A percentile compares a stretch with the other conserved stretches of the same genome.
Conservation (phyloP, 1,140 invertebrate species). For the Diabrotica undecimpunctata region DNA sequence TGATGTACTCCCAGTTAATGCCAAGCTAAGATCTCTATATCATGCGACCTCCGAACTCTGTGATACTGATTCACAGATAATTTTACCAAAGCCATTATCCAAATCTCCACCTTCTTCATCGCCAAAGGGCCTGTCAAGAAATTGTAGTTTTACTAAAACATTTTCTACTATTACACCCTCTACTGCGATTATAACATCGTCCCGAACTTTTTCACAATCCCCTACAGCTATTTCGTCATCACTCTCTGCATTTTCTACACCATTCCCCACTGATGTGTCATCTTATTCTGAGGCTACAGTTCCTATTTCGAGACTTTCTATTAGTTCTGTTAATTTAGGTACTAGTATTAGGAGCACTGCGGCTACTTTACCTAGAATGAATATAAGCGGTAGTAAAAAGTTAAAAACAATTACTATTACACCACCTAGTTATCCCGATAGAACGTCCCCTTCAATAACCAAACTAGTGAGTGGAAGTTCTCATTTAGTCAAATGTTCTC, state of each 20-base stretch:
- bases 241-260: neutral
- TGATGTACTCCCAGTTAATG: slow-evolving; percentile 53
- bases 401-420: neutral
- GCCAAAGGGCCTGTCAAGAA: slow-evolving; percentile 37
- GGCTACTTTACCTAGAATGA: slow-evolving; percentile 5
- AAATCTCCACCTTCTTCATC: slow-evolving; percentile 34
- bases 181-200: slow-evolving; percentile 15
- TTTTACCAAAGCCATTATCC: slow-evolving; percentile 24
- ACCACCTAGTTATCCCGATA: slow-evolving; percentile 17
- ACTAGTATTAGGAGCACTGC: slow-evolving; percentile 14
- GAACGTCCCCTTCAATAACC: neutral
- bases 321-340: slow-evolving; percentile 10
- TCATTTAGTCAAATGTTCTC: slow-evolving; percentile 30
- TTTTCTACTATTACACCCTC: slow-evolving; percentile 30
- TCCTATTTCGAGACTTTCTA: slow-evolving; percentile 19
- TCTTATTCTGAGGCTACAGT: slow-evolving; percentile 12
- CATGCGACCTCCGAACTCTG: slow-evolving; percentile 35
- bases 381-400: neutral
- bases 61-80: slow-evolving; percentile 21
- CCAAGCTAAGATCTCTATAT: slow-evolving; percentile 46
- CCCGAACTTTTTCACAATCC: slow-evolving; percentile 3
- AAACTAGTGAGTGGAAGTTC: slow-evolving; percentile 24
- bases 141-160: slow-evolving; percentile 37
- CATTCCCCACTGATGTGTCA: slow-evolving; percentile 13
- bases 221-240: too few species aligned